Conservation (phyloP, 2,888 invertebrate species). For the Brachyptera putata region DNA sequence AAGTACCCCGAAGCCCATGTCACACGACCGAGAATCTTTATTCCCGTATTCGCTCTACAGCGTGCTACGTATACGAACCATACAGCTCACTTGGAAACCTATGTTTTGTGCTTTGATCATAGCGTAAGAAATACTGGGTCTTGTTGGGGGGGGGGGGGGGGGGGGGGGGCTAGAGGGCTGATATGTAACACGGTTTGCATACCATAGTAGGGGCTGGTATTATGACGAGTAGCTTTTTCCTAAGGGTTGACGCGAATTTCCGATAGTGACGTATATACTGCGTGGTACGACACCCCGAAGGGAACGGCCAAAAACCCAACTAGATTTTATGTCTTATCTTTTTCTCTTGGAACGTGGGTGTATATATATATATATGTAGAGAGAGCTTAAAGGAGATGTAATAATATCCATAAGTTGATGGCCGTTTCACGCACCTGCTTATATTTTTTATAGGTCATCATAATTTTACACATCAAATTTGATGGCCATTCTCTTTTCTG, state of each 20-base stretch:
- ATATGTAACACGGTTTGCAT: constrained; percentile 20
- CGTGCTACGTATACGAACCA: no score
- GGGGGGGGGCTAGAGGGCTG: constrained; percentile 1
- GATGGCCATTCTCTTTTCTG: not conserved
- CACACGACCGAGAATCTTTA: no score
- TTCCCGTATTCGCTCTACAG: no score
- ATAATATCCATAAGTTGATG: no score
- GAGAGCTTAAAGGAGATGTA: no score
- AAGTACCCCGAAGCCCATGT: no score
- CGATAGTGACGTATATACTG: not conserved
- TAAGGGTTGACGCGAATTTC: not conserved
- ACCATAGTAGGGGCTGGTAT: constrained; percentile 4
- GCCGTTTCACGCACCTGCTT: constrained; percentile 8
- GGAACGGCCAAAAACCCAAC: not conserved
- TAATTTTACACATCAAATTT: constrained; percentile 14
- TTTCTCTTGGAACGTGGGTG: no score
- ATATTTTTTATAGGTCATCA: constrained; percentile 12
- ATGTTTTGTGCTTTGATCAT: constrained; percentile 10
- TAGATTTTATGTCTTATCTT: not conserved
- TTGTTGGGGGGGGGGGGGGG: no score
- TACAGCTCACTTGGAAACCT: no score
- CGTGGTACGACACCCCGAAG: not conserved
- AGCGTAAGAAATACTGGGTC: constrained; percentile 17
- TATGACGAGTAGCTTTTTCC: no score
- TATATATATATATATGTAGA: no score